Conservation (phyloP, 2,113 vertebrate genomes). For the Heptranchias perlo region DNA sequence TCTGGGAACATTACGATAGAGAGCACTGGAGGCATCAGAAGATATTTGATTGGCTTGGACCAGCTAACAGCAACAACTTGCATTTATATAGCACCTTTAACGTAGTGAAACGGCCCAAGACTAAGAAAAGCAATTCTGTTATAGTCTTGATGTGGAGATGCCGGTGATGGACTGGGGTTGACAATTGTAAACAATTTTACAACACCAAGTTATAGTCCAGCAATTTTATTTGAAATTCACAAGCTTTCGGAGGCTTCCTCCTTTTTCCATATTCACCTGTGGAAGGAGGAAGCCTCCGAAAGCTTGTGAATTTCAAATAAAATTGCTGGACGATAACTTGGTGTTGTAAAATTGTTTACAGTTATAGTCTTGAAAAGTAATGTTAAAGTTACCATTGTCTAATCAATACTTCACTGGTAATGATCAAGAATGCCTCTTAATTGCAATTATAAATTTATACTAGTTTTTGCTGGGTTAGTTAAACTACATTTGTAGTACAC, state of each 20-base stretch:
- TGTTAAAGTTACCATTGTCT: not conserved
- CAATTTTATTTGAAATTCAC: too few species aligned
- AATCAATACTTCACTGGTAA: not conserved
- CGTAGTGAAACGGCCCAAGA: not conserved
- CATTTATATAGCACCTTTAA: too few species aligned
- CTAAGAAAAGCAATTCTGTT: not conserved
- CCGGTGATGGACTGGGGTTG: too few species aligned
- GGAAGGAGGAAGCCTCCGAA: too few species aligned
- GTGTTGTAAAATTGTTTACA: too few species aligned
- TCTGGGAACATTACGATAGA: not conserved
- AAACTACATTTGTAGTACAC: not conserved
- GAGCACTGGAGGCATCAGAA: not conserved
- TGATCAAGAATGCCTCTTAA: not conserved
- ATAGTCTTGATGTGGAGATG: too few species aligned
- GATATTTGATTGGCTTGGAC: not conserved
- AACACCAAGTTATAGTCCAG: too few species aligned
- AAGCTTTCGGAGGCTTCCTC: too few species aligned
- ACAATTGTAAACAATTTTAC: too few species aligned
- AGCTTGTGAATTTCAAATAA: too few species aligned
- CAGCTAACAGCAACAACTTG: not conserved
- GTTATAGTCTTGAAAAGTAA: not conserved
- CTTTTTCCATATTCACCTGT: too few species aligned
- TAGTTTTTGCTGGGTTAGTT: not conserved
- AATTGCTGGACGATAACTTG: too few species aligned
- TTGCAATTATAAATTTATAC: not conserved